phyloP scores from a whole-genome alignment of 2,888 invertebrate species.

The Drepanosiphum platanoidis region DNA sequence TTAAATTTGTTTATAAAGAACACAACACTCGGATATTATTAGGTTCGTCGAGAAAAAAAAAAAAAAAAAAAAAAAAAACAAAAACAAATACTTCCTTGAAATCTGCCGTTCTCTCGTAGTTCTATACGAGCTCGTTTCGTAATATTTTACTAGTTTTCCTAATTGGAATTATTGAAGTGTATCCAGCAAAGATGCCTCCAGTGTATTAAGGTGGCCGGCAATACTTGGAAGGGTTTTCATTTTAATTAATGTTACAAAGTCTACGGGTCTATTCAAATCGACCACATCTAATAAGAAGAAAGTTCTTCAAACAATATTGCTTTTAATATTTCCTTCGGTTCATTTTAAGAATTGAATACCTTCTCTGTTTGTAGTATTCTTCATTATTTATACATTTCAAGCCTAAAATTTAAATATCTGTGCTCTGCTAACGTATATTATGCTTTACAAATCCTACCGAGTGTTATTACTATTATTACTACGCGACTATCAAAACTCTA shows the following conservation, averaged over 20 bases:
- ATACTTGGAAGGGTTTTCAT: neutral
- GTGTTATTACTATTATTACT: too few relatives aligned
- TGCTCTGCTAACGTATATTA: too few relatives aligned
- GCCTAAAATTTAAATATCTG: too few relatives aligned
- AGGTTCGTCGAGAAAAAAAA: neutral
- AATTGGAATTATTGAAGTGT: constrained; percentile 18
- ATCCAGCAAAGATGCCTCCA: neutral
- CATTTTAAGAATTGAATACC: too few relatives aligned
- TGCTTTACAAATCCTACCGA: too few relatives aligned
- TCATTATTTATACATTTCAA: too few relatives aligned
- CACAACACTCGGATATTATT: neutral
- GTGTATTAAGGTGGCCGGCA: neutral
- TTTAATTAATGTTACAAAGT: constrained; percentile 35
- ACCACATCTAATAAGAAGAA: neutral
- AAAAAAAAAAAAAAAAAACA: too few relatives aligned
- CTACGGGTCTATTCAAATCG: neutral
- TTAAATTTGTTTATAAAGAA: neutral
- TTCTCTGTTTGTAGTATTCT: too few relatives aligned
- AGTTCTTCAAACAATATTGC: neutral
- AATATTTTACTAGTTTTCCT: neutral
- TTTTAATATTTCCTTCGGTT: neutral
- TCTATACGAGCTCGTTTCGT: neutral
- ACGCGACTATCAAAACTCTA: too few relatives aligned
- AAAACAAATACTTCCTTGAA: neutral
- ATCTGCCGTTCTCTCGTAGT: neutral